Percentiles rank a stretch among this genome's conserved stretches.
phyloP scores from a whole-genome alignment of 2,113 vertebrate genomes.

The Epinephelus cyanopodus region DNA sequence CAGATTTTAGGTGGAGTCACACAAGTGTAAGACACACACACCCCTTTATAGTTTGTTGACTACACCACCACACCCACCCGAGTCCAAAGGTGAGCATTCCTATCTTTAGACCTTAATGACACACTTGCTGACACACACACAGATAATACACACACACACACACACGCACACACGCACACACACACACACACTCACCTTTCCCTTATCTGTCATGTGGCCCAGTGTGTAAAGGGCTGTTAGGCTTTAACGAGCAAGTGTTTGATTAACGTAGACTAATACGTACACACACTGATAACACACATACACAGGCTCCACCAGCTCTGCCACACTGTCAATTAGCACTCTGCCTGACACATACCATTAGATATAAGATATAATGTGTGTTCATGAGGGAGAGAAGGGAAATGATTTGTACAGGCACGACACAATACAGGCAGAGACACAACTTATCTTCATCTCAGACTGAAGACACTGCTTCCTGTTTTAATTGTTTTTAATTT shows the following conservation, averaged over 20 bases:
- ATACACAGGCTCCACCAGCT: background rate
- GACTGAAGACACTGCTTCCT: background rate
- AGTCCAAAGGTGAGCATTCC: slow-evolving; percentile 53
- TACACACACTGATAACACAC: background rate
- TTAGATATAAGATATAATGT: background rate
- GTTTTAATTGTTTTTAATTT: background rate
- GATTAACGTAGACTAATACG: background rate
- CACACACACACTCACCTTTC: slow-evolving; percentile 16
- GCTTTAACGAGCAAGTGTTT: slow-evolving; percentile 15
- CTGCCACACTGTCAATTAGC: background rate
- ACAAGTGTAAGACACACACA: background rate
- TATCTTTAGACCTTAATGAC: slow-evolving; percentile 40
- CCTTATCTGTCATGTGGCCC: slow-evolving; percentile 1
- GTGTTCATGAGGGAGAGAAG: background rate
- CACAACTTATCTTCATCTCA: background rate
- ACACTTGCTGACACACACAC: slow-evolving; percentile 28
- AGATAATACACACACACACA: background rate
- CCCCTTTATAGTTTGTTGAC: background rate
- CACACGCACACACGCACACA: slow-evolving; percentile 21
- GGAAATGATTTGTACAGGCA: background rate
- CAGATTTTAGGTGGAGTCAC: background rate
- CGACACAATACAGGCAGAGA: background rate
- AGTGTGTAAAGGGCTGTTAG: background rate
- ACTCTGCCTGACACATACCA: background rate
- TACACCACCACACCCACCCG: slow-evolving; percentile 31